phyloP scores from a whole-genome alignment of 92 coral and sea anemone genomes.

The Palythoa caribaeorum region DNA sequence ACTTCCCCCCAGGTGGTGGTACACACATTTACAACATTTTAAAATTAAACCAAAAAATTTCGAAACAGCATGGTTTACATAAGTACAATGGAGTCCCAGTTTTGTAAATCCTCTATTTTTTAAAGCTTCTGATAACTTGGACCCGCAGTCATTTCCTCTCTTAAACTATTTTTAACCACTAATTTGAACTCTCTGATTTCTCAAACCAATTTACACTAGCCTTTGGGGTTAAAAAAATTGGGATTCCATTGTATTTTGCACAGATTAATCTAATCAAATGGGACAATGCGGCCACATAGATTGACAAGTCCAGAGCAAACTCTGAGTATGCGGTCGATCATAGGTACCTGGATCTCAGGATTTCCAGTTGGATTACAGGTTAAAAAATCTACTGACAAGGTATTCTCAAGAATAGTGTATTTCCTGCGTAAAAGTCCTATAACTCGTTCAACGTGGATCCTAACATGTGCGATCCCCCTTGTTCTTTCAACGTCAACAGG shows the following conservation, averaged over 20 bases:
- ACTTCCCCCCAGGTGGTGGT: too few species aligned
- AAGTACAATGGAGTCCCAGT: too few species aligned
- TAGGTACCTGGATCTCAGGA: conserved; percentile 42
- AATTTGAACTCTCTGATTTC: neutral
- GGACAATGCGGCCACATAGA: conserved; percentile 39
- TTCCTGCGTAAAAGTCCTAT: conserved; percentile 54
- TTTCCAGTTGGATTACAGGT: conserved; percentile 49
- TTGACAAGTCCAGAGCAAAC: conserved; percentile 60
- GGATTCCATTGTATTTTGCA: neutral
- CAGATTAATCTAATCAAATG: conserved; percentile 40
- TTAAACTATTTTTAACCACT: neutral
- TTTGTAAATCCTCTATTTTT: too few species aligned
- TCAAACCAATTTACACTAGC: neutral
- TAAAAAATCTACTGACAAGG: conserved; percentile 46
- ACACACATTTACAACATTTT: too few species aligned
- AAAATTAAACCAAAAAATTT: too few species aligned
- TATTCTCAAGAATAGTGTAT: conserved; percentile 51
- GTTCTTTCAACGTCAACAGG: conserved; percentile 61
- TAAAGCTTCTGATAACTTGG: too few species aligned
- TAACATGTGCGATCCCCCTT: conserved; percentile 60
- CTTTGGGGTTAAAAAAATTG: neutral
- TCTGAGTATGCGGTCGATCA: conserved; percentile 50
- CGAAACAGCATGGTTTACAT: too few species aligned
- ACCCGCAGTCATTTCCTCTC: too few species aligned
- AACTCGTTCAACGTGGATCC: conserved; percentile 57